Base-by-base conservation (phyloP, 1,140 invertebrate species). In the Heliconius hermathena region DNA sequence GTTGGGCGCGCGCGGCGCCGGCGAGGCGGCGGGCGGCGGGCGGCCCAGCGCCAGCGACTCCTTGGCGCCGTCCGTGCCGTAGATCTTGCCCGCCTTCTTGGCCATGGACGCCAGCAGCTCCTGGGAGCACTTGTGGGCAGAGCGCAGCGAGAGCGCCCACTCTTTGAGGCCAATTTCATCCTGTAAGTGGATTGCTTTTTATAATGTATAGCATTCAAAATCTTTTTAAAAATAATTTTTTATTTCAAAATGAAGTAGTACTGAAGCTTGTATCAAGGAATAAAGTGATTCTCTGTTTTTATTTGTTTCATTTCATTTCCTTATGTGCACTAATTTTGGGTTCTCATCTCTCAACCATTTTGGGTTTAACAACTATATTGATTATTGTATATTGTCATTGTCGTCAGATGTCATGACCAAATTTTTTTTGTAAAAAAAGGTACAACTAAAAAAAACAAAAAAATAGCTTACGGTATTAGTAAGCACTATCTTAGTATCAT, bases 11-110 rank as follows among this genome's bases (percentile, higher is more conserved):
- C 85, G 86, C 78, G 87, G 89, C 77, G 86, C 87, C 26, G 85
- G 88, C 81, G 88, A 88, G 73, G 84, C 86, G 78, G 84, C 85
- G 74, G 83, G 89, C 26, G 84, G 87, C 73, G 86, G 89, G 78
- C 83, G 85, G 29, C 73, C 84, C 22, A 78, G 77, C 77, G 82
- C 85, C 73, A 79, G 71, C 71, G 54, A 76, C 77, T 92, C 91
- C 83, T 92, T 90, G 71, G 89, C 86, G 60, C 91, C 90, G 83
- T 95, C 96, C 82, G 98, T 98, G 70, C 98, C 98, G 95, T 99
- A 99, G 83, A 99, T 99, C 95, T 99, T 99, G 71, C 98, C 98
- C 57, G 98, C 98, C 94, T 99, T 99, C 88, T 97, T 97, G n/a
- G 98, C 98, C 98, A 99, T 99, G 49, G 97, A 98, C 22, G 97